Conservation (phyloP, 2,113 vertebrate genomes). For the Osmerus mordax region DNA sequence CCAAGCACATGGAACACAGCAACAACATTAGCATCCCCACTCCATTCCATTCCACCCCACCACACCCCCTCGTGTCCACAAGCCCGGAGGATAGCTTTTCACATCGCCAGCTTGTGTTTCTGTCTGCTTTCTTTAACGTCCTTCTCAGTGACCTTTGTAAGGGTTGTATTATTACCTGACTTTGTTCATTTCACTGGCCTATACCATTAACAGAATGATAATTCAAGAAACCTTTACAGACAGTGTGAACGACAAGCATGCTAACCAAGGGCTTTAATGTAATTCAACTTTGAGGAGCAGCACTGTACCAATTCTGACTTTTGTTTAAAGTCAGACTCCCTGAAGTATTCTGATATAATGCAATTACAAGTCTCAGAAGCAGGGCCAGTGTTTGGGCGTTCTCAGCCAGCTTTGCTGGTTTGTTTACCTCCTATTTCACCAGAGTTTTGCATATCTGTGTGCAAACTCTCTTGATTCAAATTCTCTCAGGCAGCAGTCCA, state of each 20-base stretch:
- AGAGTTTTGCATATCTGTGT: conserved; percentile 47
- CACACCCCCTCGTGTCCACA: conserved; percentile 16
- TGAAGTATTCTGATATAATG: neutral
- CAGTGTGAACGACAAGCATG: too few species aligned
- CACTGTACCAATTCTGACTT: neutral
- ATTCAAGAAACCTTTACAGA: too few species aligned
- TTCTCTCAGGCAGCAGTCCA: conserved; percentile 38
- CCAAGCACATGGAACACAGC: conserved; percentile 36
- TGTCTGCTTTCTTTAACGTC: conserved; percentile 44
- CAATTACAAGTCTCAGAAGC: conserved; percentile 2
- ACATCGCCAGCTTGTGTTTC: conserved; percentile 54
- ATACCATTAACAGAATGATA: neutral
- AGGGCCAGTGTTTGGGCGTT: neutral
- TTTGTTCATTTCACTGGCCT: neutral
- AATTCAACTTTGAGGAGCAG: too few species aligned
- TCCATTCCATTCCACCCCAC: neutral
- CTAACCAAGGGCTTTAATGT: too few species aligned
- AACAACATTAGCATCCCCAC: conserved; percentile 11
- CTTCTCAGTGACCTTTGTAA: conserved; percentile 37
- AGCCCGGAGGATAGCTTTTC: conserved; percentile 54
- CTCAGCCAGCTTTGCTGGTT: conserved; percentile 7
- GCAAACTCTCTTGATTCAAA: conserved; percentile 51
- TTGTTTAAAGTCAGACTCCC: conserved; percentile 1
- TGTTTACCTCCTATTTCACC: conserved; percentile 18
- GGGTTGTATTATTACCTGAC: conserved; percentile 28